phyloP scores from a whole-genome alignment of 2,888 invertebrate genomes.

The Deilephila elpenor region DNA sequence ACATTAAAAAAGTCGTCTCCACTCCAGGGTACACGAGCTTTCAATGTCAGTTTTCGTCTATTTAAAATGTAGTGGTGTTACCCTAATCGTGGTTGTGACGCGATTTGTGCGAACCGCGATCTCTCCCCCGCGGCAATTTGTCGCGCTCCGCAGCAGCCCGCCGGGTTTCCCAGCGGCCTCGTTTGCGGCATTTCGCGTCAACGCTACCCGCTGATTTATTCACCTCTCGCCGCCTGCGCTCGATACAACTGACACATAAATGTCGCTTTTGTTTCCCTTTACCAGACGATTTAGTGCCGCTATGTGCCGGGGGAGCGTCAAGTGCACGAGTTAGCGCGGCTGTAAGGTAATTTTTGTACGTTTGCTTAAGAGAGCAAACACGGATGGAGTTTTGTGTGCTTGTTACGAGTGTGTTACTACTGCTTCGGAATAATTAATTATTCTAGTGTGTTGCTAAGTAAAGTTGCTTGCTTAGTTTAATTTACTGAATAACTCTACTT shows the following conservation, averaged over 20 bases:
- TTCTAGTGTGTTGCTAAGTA: background rate
- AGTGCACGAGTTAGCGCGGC: constrained; percentile 32
- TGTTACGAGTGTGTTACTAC: constrained; percentile 31
- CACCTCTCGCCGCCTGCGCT: constrained; percentile 54
- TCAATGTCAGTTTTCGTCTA: background rate
- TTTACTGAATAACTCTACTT: background rate
- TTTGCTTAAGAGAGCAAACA: constrained; percentile 21
- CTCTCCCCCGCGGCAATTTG: constrained; percentile 75
- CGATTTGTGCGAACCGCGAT: constrained; percentile 44
- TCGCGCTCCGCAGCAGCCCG: constrained; percentile 56
- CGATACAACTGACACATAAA: constrained; percentile 80
- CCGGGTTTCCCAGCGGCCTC: constrained; percentile 65
- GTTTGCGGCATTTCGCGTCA: constrained; percentile 68
- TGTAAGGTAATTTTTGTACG: constrained; percentile 31
- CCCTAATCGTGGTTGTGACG: constrained; percentile 34
- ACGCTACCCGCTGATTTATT: constrained; percentile 73
- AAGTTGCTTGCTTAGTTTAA: background rate
- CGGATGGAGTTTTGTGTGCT: background rate
- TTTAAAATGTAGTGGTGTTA: constrained; percentile 27
- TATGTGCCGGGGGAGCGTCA: constrained; percentile 43
- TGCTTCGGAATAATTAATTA: constrained; percentile 30
- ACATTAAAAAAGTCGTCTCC: too few relatives aligned
- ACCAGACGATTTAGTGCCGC: constrained; percentile 64
- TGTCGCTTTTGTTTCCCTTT: constrained; percentile 81
- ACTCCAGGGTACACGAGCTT: too few relatives aligned